phyloP scores from a whole-genome alignment of 2,888 invertebrate genomes.

The Anoncus sp. region DNA sequence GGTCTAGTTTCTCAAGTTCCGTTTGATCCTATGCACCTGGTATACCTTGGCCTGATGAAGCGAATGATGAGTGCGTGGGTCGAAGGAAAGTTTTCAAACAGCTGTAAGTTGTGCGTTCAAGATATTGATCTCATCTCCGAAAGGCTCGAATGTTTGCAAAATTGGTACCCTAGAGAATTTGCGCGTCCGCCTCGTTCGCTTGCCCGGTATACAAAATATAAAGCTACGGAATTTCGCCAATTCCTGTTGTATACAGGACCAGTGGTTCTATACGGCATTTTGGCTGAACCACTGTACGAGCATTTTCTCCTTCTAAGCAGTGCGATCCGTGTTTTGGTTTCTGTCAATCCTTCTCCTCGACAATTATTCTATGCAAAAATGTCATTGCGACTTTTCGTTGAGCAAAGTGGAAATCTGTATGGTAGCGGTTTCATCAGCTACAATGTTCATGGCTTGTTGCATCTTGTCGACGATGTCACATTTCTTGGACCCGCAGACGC shows the following conservation, averaged over 20 bases:
- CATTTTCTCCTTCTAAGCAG: slow-evolving; percentile 35
- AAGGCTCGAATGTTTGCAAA: not conserved
- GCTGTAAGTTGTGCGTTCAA: slow-evolving; percentile 1
- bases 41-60: slow-evolving; percentile 33
- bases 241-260: slow-evolving; percentile 34
- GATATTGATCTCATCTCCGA: slow-evolving; percentile 6
- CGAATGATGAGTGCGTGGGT: slow-evolving; percentile 13
- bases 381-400: slow-evolving; percentile 15
- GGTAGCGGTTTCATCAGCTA: slow-evolving; percentile 21
- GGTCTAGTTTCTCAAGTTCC: slow-evolving; percentile 30
- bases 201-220: slow-evolving; percentile 3
- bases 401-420: not conserved
- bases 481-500: slow-evolving; percentile 13
- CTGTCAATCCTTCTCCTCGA: not conserved
- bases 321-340: slow-evolving; percentile 19
- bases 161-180: slow-evolving; percentile 32
- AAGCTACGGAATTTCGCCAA: slow-evolving; percentile 28
- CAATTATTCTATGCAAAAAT: slow-evolving; percentile 28
- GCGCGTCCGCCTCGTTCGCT: slow-evolving; percentile 14
- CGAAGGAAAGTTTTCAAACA: slow-evolving; percentile 23
- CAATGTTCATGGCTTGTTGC: slow-evolving; percentile 34
- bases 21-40: slow-evolving; percentile 39
- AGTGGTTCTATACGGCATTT: slow-evolving; percentile 11
- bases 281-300: not conserved
- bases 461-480: slow-evolving; percentile 38